Conservation (phyloP, 1,140 invertebrate species). For the Trypoxylus dichotomus region DNA sequence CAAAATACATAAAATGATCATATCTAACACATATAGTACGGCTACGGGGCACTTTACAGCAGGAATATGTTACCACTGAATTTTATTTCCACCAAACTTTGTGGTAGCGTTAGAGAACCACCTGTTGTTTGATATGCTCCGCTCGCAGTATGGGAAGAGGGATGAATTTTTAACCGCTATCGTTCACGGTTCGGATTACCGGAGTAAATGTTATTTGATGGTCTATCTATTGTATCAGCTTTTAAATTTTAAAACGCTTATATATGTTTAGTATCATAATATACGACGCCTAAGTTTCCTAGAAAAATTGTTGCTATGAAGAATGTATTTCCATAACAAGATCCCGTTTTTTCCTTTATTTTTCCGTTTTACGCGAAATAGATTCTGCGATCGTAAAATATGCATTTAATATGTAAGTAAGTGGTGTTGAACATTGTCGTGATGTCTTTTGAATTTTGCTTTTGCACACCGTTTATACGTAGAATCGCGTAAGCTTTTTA, state of each 20-base stretch:
- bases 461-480: too few relatives aligned
- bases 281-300: too few relatives aligned
- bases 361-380: too few relatives aligned
- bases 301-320: too few relatives aligned
- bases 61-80: slow-evolving; percentile 13
- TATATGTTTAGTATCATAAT: neutral
- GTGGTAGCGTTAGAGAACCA: slow-evolving; percentile 10
- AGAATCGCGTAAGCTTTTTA: too few relatives aligned
- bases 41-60: neutral
- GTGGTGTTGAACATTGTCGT: too few relatives aligned
- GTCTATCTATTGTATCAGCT: neutral
- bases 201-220: neutral
- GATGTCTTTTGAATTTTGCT: too few relatives aligned
- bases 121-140: slow-evolving; percentile 1
- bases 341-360: too few relatives aligned
- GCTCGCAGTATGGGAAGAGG: neutral
- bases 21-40: neutral
- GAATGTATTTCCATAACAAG: too few relatives aligned
- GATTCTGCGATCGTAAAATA: too few relatives aligned
- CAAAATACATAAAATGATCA: slow-evolving; percentile 11
- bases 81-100: slow-evolving; percentile 19
- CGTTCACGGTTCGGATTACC: neutral
- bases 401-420: too few relatives aligned
- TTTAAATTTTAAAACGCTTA: neutral
- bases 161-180: slow-evolving; percentile 4